phyloP scores from a whole-genome alignment of 2,888 invertebrate genomes.

The Melolontha melolontha region DNA sequence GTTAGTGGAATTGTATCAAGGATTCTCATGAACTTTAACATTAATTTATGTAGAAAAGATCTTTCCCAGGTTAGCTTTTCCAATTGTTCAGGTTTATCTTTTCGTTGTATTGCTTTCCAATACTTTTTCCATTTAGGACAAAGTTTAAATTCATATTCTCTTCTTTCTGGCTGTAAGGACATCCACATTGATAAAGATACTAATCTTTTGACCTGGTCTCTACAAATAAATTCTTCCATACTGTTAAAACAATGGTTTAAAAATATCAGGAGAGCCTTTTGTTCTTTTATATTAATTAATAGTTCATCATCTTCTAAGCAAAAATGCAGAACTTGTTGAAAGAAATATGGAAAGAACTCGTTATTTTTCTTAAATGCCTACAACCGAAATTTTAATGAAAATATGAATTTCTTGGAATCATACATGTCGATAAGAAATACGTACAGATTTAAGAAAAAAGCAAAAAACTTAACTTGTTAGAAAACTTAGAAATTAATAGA shows the following conservation, averaged over 20 bases:
- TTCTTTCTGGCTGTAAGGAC: constrained; percentile 83
- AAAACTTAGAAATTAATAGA: no score
- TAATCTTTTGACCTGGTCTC: constrained; percentile 89
- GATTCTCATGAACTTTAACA: constrained; percentile 87
- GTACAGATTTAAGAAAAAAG: no score
- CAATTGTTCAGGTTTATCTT: constrained; percentile 78
- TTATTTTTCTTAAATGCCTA: constrained; percentile 79
- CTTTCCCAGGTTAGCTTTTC: constrained; percentile 87
- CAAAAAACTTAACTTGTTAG: no score
- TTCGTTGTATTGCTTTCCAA: constrained; percentile 90
- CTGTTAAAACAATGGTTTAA: constrained; percentile 97
- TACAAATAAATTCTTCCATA: constrained; percentile 93
- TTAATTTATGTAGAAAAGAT: constrained; percentile 84
- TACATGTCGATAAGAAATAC: no score
- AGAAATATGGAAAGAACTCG: constrained; percentile 83
- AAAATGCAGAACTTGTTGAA: constrained; percentile 82
- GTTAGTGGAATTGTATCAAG: constrained; percentile 79
- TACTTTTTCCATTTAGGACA: constrained; percentile 93
- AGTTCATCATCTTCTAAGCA: constrained; percentile 76
- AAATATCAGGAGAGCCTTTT: constrained; percentile 90
- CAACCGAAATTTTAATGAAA: constrained; percentile 1
- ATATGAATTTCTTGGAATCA: constrained; percentile 3
- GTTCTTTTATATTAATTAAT: constrained; percentile 74
- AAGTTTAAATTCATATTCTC: constrained; percentile 87
- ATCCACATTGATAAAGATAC: constrained; percentile 96